Conservation (phyloP, 1,140 invertebrate genomes). For the Drosophila truncata region DNA sequence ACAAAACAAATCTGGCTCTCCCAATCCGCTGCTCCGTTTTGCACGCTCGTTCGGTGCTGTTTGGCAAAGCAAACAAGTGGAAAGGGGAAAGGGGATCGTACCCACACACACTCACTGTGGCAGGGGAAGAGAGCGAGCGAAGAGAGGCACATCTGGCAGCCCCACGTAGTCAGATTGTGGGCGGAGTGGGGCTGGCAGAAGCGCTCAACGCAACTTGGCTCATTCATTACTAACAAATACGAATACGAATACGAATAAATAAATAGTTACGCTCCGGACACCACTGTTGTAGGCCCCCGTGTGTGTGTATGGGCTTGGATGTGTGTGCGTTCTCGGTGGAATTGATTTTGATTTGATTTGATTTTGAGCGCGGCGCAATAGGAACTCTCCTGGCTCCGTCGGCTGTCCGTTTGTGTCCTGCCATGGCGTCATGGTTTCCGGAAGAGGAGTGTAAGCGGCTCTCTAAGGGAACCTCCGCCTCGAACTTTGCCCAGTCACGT, state of each 20-base stretch:
- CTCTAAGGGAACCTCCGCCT: background rate
- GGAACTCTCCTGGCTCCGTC: conserved; percentile 3
- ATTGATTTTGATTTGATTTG: conserved; percentile 59
- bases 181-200: conserved; percentile 49
- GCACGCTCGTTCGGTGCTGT: conserved; percentile 15
- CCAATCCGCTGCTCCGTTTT: background rate
- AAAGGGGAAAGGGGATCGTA: conserved; percentile 51
- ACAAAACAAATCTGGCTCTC: conserved; percentile 33
- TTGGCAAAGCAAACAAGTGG: conserved; percentile 14
- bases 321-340: conserved; percentile 28
- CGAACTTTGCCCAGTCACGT: conserved; percentile 48
- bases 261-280: conserved; percentile 53
- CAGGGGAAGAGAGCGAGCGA: conserved; percentile 16
- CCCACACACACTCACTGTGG: conserved; percentile 25
- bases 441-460: conserved; percentile 72
- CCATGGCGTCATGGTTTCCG: conserved; percentile 69
- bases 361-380: conserved; percentile 61
- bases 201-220: conserved; percentile 37
- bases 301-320: conserved; percentile 20
- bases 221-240: conserved; percentile 50
- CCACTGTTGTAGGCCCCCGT: conserved; percentile 12
- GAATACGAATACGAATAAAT: conserved; percentile 18
- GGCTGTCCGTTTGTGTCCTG: conserved; percentile 19
- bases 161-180: conserved; percentile 50
- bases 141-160: conserved; percentile 35